Conservation (phyloP, 2,113 vertebrate species). For the Symphodus melops region DNA sequence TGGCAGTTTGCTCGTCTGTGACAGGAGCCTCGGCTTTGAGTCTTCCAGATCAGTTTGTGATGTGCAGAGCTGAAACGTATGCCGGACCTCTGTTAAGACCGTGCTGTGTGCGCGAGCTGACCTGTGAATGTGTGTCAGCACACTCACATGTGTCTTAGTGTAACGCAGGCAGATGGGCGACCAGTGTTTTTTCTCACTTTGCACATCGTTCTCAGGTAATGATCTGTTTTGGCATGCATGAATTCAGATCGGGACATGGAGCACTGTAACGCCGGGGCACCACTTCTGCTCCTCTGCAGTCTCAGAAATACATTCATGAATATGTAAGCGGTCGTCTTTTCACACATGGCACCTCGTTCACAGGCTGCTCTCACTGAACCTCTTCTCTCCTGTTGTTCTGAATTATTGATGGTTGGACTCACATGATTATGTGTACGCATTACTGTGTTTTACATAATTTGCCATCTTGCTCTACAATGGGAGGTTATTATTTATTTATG, state of each 20-base stretch:
- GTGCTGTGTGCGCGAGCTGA: not conserved
- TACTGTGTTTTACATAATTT: constrained; percentile 73
- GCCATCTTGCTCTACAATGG: constrained; percentile 48
- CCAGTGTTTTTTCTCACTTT: constrained; percentile 34
- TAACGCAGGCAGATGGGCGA: constrained; percentile 13
- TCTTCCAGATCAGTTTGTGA: constrained; percentile 1
- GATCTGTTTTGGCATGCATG: constrained; percentile 68
- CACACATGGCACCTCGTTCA: constrained; percentile 39
- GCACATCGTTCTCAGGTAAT: constrained; percentile 31
- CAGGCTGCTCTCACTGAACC: constrained; percentile 17
- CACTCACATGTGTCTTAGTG: not conserved
- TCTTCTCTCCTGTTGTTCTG: constrained; percentile 35
- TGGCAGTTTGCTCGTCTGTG: constrained; percentile 11
- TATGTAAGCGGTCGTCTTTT: constrained; percentile 48
- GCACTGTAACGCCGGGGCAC: constrained; percentile 16
- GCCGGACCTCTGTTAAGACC: not conserved
- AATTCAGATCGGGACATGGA: constrained; percentile 59
- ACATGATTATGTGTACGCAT: constrained; percentile 52
- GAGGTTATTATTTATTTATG: constrained; percentile 63
- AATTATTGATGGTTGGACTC: constrained; percentile 73
- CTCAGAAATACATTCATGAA: constrained; percentile 57
- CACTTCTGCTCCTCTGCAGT: constrained; percentile 42
- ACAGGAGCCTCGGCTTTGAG: constrained; percentile 9
- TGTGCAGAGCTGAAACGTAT: constrained; percentile 2
- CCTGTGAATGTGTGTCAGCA: not conserved